Percentiles rank a stretch among this genome's conserved stretches.
Conservation (phyloP, 2,888 invertebrate genomes). For the Villa cingulata region DNA sequence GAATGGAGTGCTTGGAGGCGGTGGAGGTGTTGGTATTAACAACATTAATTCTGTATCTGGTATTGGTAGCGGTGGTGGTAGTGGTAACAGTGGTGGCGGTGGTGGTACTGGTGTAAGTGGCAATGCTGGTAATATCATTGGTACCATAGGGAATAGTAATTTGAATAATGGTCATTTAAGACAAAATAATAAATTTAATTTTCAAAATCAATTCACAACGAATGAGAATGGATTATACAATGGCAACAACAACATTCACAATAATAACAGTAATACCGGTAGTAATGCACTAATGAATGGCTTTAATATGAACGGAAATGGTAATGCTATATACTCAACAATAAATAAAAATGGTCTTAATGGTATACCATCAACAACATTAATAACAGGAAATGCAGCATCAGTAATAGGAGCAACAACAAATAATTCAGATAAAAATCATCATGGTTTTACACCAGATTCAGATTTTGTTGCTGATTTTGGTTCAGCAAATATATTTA, state of each 20-base stretch:
- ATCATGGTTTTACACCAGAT: slow-evolving; percentile 31
- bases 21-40: not conserved
- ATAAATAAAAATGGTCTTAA: slow-evolving; percentile 11
- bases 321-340: not conserved
- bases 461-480: slow-evolving; percentile 56
- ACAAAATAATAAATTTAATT: slow-evolving; percentile 5
- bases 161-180: slow-evolving; percentile 7
- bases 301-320: slow-evolving; percentile 18
- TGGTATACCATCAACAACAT: slow-evolving; percentile 1
- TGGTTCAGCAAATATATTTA: slow-evolving; percentile 56
- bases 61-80: not conserved
- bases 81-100: no score
- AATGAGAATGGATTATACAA: slow-evolving; percentile 10
- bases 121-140: no score
- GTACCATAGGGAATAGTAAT: not conserved
- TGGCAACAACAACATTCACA: not conserved
- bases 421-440: not conserved
- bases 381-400: no score
- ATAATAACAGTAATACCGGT: slow-evolving; percentile 4
- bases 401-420: no score
- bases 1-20: slow-evolving; percentile 23
- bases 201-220: slow-evolving; percentile 10
- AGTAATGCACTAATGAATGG: slow-evolving; percentile 23
- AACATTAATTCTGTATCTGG: not conserved
- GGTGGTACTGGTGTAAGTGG: not conserved